Conservation (phyloP, 2,888 invertebrate genomes). For the Electrophaes corylata region DNA sequence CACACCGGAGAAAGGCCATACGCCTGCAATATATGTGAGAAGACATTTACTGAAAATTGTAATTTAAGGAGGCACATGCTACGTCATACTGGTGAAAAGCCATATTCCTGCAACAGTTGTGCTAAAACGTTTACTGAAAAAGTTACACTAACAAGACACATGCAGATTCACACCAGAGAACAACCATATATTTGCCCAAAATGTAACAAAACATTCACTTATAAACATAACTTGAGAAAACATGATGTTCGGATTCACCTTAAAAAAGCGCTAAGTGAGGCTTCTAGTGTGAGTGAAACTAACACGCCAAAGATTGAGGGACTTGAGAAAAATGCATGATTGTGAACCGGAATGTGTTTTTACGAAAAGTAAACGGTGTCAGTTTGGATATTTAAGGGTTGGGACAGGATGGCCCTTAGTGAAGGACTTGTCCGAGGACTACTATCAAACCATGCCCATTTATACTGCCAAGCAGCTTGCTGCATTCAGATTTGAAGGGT, state of each 20-base stretch:
- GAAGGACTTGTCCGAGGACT: no score
- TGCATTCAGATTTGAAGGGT: no score
- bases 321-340: neutral
- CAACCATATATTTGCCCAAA: neutral
- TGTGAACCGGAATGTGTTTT: neutral
- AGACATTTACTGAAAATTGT: neutral
- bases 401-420: no score
- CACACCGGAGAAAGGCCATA: slow-evolving; percentile 1
- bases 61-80: neutral
- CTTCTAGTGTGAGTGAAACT: no score
- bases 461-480: no score
- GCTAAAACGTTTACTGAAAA: neutral
- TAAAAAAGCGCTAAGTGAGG: neutral
- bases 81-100: neutral
- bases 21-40: neutral
- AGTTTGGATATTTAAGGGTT: no score
- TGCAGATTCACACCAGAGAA: neutral
- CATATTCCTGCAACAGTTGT: neutral
- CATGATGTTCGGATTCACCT: neutral
- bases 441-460: no score
- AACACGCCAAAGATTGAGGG: no score
- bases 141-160: neutral
- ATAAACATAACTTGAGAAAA: neutral
- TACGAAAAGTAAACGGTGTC: no score
- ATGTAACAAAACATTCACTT: neutral